These are phyloP conservation scores for Sitodiplosis mosellana DNA, from an alignment of 1,140 invertebrate genomes.

Conservation along the genomic window DNA sequence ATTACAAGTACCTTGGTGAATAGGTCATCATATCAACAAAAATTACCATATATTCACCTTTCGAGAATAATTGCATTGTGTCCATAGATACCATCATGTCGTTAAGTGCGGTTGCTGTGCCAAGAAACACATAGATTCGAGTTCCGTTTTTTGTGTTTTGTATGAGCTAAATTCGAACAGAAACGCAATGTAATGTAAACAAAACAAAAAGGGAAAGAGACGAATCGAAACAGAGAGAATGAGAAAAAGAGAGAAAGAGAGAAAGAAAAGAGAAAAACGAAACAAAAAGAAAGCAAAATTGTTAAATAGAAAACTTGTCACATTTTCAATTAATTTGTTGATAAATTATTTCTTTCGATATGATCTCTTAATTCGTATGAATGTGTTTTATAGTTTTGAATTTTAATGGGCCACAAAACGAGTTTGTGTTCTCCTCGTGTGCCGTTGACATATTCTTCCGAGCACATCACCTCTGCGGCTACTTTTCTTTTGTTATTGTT, in stretches of 20 bases:
- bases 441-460: not conserved
- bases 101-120: constrained; percentile 55
- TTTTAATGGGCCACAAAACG: not conserved
- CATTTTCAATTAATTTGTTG: not conserved
- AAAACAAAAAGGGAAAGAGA: not conserved
- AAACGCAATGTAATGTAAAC: not conserved
- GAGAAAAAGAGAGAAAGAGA: not conserved
- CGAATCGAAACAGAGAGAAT: not conserved
- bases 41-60: constrained; percentile 89
- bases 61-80: constrained; percentile 61
- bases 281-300: not conserved
- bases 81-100: constrained; percentile 86
- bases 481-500: too few species aligned
- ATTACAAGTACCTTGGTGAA: constrained; percentile 23
- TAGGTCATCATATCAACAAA: constrained; percentile 83
- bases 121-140: constrained; percentile 85
- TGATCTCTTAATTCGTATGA: not conserved
- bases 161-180: constrained; percentile 33
- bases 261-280: not conserved
- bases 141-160: constrained; percentile 77
- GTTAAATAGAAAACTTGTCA: not conserved
- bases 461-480: too few species aligned
- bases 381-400: not conserved
- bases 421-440: not conserved
- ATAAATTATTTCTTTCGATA: not conserved